Percentiles rank a stretch among this genome's conserved stretches.
These are phyloP conservation scores for Mungos mungo DNA, from an alignment of 2,113 vertebrate species.

Conservation along the genomic window DNA sequence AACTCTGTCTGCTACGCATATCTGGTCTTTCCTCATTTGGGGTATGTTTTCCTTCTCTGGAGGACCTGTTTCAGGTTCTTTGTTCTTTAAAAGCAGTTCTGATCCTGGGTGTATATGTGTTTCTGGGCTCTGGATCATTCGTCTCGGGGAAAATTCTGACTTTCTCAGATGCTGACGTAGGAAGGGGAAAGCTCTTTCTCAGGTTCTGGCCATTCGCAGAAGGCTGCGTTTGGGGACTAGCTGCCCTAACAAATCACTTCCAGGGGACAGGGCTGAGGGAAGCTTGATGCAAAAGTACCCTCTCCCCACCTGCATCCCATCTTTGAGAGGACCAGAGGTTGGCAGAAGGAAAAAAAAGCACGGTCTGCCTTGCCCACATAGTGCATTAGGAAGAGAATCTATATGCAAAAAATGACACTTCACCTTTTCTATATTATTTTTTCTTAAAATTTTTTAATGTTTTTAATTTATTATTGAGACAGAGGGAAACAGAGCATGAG, in stretches of 20 bases:
- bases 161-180: background rate
- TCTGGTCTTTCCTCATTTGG: background rate
- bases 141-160: background rate
- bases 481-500: too few species aligned
- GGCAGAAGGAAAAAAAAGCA: background rate
- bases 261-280: background rate
- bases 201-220: background rate
- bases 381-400: background rate
- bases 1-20: background rate
- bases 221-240: background rate
- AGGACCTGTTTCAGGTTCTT: background rate
- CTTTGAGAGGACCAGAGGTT: background rate
- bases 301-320: background rate
- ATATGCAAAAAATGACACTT: too few species aligned
- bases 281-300: background rate
- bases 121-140: background rate
- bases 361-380: background rate
- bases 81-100: conserved; percentile 7
- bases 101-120: background rate
- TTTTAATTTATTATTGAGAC: too few species aligned
- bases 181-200: background rate
- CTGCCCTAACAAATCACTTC: background rate
- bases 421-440: rapidly evolving
- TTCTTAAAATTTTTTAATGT: too few species aligned
- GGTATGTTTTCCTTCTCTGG: background rate